Conservation (phyloP, 2,113 vertebrate genomes). For the Ochotona curzoniae region DNA sequence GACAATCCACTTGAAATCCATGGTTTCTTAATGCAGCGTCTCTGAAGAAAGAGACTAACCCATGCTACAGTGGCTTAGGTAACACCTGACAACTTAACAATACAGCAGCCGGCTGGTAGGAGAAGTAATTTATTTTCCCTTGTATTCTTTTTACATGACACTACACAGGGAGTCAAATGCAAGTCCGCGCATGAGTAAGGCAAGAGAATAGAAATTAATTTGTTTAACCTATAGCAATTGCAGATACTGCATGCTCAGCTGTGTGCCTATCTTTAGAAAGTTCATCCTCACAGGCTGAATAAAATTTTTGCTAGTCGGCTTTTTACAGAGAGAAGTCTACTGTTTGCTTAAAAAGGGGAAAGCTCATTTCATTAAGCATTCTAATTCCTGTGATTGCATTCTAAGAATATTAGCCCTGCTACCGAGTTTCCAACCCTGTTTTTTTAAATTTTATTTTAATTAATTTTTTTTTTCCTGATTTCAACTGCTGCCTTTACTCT, state of each 20-base stretch:
- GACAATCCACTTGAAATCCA: slow-evolving; percentile 17
- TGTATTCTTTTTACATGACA: slow-evolving; percentile 37
- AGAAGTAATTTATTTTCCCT: slow-evolving; percentile 68
- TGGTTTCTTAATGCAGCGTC: neutral
- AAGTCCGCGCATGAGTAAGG: neutral
- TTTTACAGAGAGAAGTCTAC: slow-evolving; percentile 32
- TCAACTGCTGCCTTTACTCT: neutral
- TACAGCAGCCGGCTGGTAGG: neutral
- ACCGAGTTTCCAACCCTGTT: neutral
- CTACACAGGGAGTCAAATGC: slow-evolving; percentile 28
- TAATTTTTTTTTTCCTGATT: slow-evolving; percentile 23
- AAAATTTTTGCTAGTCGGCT: slow-evolving; percentile 16
- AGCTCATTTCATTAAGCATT: slow-evolving; percentile 46
- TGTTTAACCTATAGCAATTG: slow-evolving; percentile 31
- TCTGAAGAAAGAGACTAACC: neutral
- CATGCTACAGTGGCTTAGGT: neutral
- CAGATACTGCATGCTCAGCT: neutral
- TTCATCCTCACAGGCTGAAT: slow-evolving; percentile 40
- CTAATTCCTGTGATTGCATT: neutral
- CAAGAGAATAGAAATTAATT: slow-evolving; percentile 68
- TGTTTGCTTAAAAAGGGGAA: slow-evolving; percentile 58
- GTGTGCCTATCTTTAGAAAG: slow-evolving; percentile 60
- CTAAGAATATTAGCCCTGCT: slow-evolving; percentile 14
- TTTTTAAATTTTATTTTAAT: no score
- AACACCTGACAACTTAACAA: slow-evolving; percentile 39